Evolutionary conservation across 2,113 vertebrate genomes (phyloP), one percentile per base, ranked within the genome.

Genomic region (Protomyctophum bolini): DNA sequence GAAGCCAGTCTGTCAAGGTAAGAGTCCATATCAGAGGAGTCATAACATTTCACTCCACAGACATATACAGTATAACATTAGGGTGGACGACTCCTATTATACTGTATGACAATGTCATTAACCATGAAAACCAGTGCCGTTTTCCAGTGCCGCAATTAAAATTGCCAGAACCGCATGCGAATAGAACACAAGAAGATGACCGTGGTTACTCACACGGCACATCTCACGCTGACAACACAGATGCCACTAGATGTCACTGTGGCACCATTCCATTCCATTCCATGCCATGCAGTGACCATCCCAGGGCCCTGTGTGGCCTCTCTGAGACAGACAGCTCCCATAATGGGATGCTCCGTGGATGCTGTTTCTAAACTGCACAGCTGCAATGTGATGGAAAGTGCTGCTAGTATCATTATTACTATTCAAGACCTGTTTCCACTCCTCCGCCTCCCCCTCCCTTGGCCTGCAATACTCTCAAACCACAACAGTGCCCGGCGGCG

Each of bases 181-280:
- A 41, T 41, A 6, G 3, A 41, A 41, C 3, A 41, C 33, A 33
- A 33, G 33, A 33, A 33, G 33, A 2, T 33, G 33, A 4, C 33
- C 4, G 33, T 4, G 4, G 33, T 4, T 33, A 33, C 33, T 2
- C 33, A 33, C 33, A 41, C 21, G 21, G 21, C 33, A 64, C 14
- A 21, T 21, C 21, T 21, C 21, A 21, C 21, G 21, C 21, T 21
- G 21, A 58, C n/a, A 21, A 15, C 9, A 14, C 0, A 62, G 33
- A 28, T 55, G 52, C 86, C 93, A 91, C 89, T 91, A 90, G 93
- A 80, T 91, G 93, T 91, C 93, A 90, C 91, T 94, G 89, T 92
- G 89, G 83, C 12, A 73, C 62, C 79, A 82, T 68, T 68, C 58
- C 70, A 82, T 68, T 68, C 58, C 70, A 74, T 52, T 58, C 28